Base-by-base conservation (phyloP, 2,888 invertebrate genomes). In the Leptinotarsa rubiginosa region DNA sequence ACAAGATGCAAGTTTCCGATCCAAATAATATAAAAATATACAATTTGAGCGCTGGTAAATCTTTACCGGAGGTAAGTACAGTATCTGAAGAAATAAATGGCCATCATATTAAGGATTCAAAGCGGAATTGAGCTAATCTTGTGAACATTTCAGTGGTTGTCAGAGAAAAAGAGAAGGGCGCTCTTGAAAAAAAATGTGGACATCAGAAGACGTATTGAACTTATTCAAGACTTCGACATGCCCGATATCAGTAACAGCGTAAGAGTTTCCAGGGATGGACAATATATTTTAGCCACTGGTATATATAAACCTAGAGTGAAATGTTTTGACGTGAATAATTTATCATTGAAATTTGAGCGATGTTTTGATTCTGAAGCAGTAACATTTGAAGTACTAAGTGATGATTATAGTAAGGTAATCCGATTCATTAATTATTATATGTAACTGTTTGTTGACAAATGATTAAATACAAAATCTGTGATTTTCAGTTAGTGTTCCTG, bases 171-270 rank as follows among this genome's bases (percentile, higher is more conserved):
- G 87, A 92, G 94, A 84, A 91, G 96, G 80, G 92, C 93, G 10
- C 89, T 97, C 77, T 89, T 95, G 69, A 96, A 96, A 87, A 96
- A 96, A 88, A 94, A 97, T 92, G 93, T 95, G 54, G 98, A 97
- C 86, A 90, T 98, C 66, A 91, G 97, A 80, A 91, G 95, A 81
- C 91, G 97, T 84, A 97, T 99, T 82, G 97, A 99, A 88, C 92
- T 99, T 59, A 96, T 99, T 80, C 99, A 99, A 89, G 99, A 99
- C 86, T 99, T 99, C 90, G 97, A 98, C 82, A 99, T 99, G 99
- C 99, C 99, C 41, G 96, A 94, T 67, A 92, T 99, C 0, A 97
- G 97, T 85, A 94, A 94, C 20, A 92, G 92, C 69, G 91, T 99
- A 31, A 91, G 92, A 83, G 91, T 96, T 78, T 96, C 98, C 12